Evolutionary conservation across 2,888 invertebrate genomes (phyloP).

Genomic region (Metacarcinus magister): DNA sequence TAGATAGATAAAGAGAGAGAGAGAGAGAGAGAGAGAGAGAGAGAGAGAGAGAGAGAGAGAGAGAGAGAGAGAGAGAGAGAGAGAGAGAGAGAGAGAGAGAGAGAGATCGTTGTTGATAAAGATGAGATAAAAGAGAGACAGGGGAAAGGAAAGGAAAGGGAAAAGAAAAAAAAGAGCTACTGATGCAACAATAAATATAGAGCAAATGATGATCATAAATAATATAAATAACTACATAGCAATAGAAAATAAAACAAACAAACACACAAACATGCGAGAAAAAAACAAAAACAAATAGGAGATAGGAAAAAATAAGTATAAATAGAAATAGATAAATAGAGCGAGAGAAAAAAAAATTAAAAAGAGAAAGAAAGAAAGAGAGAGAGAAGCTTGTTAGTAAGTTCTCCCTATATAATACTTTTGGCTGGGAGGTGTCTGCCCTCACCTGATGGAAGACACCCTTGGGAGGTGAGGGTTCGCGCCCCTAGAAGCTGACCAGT

Average conservation of each 20-base stretch:
- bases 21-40: constrained; percentile 63
- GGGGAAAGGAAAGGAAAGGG: no score
- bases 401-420: neutral
- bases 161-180: no score
- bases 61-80: no score
- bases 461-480: neutral
- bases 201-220: neutral
- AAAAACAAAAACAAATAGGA: neutral
- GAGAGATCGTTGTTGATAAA: no score
- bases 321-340: neutral
- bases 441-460: neutral
- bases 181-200: no score
- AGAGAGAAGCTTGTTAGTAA: neutral
- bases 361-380: constrained; percentile 26
- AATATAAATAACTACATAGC: neutral
- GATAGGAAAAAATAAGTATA: neutral
- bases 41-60: constrained; percentile 52
- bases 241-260: no score
- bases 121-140: no score
- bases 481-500: neutral
- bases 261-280: neutral
- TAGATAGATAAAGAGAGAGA: constrained; percentile 51
- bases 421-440: neutral
- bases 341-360: neutral
- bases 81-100: no score